Conservation (phyloP, 2,113 vertebrate species). For the Ploceus nigricollis region DNA sequence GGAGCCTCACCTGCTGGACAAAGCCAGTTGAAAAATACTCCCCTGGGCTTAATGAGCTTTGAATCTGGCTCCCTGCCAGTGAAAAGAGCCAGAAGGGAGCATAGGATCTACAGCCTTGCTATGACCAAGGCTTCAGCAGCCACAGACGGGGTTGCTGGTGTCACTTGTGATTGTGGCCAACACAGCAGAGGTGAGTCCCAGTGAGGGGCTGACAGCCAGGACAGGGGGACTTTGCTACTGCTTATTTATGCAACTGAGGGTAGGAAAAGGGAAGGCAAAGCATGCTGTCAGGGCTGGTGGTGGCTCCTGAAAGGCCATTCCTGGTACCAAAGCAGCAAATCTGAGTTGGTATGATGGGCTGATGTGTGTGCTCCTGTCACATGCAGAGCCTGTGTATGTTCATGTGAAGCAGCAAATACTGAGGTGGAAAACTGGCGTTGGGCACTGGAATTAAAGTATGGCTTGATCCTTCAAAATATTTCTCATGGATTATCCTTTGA, state of each 20-base stretch:
- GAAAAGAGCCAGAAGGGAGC: neutral
- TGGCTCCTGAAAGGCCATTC: neutral
- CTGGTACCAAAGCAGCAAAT: neutral
- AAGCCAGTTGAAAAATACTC: neutral
- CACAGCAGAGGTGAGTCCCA: neutral
- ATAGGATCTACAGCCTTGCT: neutral
- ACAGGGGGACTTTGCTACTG: neutral
- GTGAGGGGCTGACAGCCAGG: neutral
- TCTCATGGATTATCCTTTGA: neutral
- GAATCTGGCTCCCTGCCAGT: neutral
- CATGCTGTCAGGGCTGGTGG: fast-evolving
- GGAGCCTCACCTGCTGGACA: neutral
- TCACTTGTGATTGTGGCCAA: neutral
- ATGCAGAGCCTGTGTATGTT: neutral
- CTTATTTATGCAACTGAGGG: neutral
- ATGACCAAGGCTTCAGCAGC: neutral
- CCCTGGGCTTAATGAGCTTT: neutral
- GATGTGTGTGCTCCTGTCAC: neutral
- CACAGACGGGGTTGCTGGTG: neutral
- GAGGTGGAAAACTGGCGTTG: neutral
- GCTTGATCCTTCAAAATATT: neutral
- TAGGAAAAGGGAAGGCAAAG: neutral
- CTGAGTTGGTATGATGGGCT: neutral
- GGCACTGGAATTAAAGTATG: neutral
- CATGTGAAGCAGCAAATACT: fast-evolving